Conservation (phyloP, 2,113 vertebrate genomes). For the Platichthys stellatus region DNA sequence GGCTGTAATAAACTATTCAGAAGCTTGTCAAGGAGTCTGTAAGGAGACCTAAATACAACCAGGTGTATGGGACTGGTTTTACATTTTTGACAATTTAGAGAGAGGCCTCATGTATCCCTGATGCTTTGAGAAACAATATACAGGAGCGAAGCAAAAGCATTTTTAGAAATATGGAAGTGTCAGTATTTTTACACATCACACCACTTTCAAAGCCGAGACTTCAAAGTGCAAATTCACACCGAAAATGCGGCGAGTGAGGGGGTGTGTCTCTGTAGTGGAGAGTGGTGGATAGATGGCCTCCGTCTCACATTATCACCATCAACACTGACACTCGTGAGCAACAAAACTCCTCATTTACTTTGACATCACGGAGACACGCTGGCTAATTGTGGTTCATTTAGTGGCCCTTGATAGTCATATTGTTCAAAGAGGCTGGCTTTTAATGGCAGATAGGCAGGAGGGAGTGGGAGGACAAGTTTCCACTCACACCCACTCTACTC, state of each 20-base stretch:
- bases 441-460: conserved; percentile 36
- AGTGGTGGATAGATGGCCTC: conserved; percentile 2
- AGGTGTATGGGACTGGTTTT: not conserved
- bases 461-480: conserved; percentile 55
- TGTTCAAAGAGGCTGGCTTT: conserved; percentile 57
- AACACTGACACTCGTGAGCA: conserved; percentile 3
- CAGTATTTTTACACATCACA: not conserved
- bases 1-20: conserved; percentile 4
- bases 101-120: not conserved
- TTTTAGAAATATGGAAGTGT: conserved; percentile 1
- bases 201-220: conserved; percentile 11
- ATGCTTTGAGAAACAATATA: not conserved
- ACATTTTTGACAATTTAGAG: conserved; percentile 5
- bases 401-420: conserved; percentile 54
- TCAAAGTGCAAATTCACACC: not conserved
- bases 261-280: not conserved
- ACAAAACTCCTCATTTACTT: conserved; percentile 11
- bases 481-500: conserved; percentile 46
- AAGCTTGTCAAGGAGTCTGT: not conserved
- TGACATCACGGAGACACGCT: conserved; percentile 11
- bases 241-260: not conserved
- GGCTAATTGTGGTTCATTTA: conserved; percentile 59
- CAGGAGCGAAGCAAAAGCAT: not conserved
- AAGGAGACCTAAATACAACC: not conserved
- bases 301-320: conserved; percentile 6